Percentiles rank a stretch among this genome's conserved stretches.
phyloP scores from a whole-genome alignment of 2,888 invertebrate species.

The Lasioglossum calceatum region DNA sequence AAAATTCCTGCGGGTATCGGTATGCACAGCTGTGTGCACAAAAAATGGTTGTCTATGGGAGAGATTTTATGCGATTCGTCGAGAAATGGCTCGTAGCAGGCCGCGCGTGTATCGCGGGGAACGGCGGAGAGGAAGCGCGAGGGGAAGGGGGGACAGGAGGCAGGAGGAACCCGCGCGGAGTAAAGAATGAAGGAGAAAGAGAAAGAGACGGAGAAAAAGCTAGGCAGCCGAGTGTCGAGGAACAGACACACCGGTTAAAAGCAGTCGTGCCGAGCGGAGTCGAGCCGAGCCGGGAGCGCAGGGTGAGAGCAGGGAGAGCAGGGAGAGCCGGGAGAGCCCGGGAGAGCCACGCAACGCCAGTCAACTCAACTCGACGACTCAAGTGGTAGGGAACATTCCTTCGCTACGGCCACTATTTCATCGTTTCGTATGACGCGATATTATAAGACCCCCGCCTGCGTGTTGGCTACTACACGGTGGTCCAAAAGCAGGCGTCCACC shows the following conservation, averaged over 20 bases:
- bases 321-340: conserved; percentile 62
- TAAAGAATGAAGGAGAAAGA: conserved; percentile 3
- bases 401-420: conserved; percentile 84
- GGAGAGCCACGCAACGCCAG: conserved; percentile 79
- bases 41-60: background rate
- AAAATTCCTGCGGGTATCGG: background rate
- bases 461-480: conserved; percentile 82
- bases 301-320: conserved; percentile 59
- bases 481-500: conserved; percentile 79
- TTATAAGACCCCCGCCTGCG: conserved; percentile 84
- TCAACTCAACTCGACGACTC: conserved; percentile 83
- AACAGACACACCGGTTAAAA: conserved; percentile 76
- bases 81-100: background rate
- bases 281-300: conserved; percentile 57
- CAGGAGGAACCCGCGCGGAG: background rate
- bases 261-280: conserved; percentile 69
- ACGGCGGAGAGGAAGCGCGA: background rate
- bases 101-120: background rate
- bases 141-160: background rate
- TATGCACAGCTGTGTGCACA: too few relatives aligned
- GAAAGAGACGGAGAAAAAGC: conserved; percentile 43
- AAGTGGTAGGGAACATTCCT: conserved; percentile 84
- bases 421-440: conserved; percentile 84
- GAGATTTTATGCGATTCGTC: background rate
- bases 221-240: conserved; percentile 57